Percentiles rank a stretch among this genome's conserved stretches.
Evolutionary conservation across 2,888 invertebrate genomes (phyloP).

Genomic region (Tanaodytes sp.): DNA sequence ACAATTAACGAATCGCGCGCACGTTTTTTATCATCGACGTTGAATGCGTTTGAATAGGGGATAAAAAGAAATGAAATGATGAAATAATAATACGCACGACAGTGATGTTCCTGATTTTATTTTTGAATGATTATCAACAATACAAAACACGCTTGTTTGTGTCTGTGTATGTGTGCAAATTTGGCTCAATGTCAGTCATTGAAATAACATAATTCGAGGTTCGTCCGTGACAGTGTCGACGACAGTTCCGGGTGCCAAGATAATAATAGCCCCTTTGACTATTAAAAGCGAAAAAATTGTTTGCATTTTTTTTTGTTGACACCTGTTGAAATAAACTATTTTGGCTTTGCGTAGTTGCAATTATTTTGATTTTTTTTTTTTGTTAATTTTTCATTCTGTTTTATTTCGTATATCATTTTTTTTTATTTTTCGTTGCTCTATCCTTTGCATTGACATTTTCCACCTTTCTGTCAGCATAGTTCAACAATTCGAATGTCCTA

Average conservation of each 20-base stretch:
- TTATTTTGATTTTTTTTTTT: background rate
- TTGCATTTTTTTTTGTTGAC: slow-evolving; percentile 8
- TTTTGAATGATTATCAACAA: background rate
- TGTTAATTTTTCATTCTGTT: background rate
- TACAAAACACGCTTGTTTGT: background rate
- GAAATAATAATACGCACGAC: too few relatives aligned
- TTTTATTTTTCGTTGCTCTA: background rate
- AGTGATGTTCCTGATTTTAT: background rate
- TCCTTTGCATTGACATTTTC: too few relatives aligned
- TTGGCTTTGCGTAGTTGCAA: too few relatives aligned
- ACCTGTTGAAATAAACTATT: slow-evolving; percentile 35
- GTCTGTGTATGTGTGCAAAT: slow-evolving; percentile 20
- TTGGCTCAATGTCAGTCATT: slow-evolving; percentile 47
- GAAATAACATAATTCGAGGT: slow-evolving; percentile 37
- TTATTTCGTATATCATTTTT: too few relatives aligned
- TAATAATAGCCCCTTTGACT: slow-evolving; percentile 12
- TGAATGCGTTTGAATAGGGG: too few relatives aligned
- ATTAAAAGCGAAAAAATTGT: slow-evolving; percentile 36
- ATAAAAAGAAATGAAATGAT: too few relatives aligned
- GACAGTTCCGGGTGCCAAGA: slow-evolving; percentile 17
- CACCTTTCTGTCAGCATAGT: too few relatives aligned
- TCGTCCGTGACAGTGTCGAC: slow-evolving; percentile 28
- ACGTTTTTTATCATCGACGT: too few relatives aligned
- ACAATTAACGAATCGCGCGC: too few relatives aligned
- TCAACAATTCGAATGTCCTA: too few relatives aligned